Base-by-base conservation (phyloP, 2,797 vertebrate genomes). In the Enoplosus armatus region DNA sequence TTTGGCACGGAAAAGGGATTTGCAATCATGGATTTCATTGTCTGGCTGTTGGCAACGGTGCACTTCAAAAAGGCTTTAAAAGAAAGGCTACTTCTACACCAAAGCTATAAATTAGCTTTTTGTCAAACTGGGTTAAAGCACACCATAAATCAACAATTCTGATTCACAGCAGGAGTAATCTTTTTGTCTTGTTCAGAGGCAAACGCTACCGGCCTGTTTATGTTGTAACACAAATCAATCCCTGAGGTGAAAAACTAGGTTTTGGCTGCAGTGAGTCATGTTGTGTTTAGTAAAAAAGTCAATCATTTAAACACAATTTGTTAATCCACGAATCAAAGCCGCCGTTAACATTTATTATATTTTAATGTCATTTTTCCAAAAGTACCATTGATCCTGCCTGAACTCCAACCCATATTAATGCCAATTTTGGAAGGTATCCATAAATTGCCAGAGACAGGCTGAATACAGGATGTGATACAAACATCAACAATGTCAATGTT, bases 21-120 rank as follows among this genome's bases (percentile, higher is more conserved):
- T 26, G 65, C 51, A 78, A 68, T 76, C 75, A 76, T 37, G 59
- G 45, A 50, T 60, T 61, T 53, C 54, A 66, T 51, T 72, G 62
- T 78, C 72, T 14, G 65, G 31, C 74, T 79, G 51, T 9, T 74
- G 58, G 65, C 47, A 56, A 51, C 27, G 27, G 24, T 24, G 26
- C 8, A 47, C 18, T 15, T 56, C 4, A 47, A 31, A n/a, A 77
- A 51, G 20, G 39, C 41, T 59, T 35, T 39, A 27, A 78, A 70
- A 50, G 15, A 45, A 75, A 29, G 33, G 47, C 59, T 48, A 47
- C 45, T 43, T 53, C 66, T 62, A 43, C 63, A 76, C 15, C 59
- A 51, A 18, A 29, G 9, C 56, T 12, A 24, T 58, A 9, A 48
- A 47, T 79, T 16, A 26, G 31, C 43, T 51, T 75, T n/a, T 48